Base-by-base conservation (phyloP, 2,113 vertebrate genomes). In the Anser brachyrhynchus region DNA sequence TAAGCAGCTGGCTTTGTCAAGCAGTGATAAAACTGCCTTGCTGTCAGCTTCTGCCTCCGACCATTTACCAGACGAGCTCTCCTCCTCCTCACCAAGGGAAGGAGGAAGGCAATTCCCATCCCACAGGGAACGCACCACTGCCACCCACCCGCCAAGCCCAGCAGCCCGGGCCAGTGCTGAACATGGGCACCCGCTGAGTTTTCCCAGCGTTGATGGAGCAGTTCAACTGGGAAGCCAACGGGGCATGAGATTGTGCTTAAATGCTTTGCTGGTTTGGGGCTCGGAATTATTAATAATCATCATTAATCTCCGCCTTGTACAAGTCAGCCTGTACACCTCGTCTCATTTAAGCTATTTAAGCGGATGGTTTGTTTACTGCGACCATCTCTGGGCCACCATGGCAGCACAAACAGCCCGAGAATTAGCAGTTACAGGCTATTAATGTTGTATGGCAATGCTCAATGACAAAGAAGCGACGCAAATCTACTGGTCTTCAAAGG, bases 51-150 rank as follows among this genome's bases (percentile, higher is more conserved):
- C 82, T 69, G n/a, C 35, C 28, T 13, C 22, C 71, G 76, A 90
- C 79, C 7, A 21, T 78, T 72, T 35, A 41, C 44, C 3, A 79
- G 33, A 44, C 10, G 61, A 87, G 61, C 35, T 46, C 21, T 54
- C 33, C 33, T 31, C 21, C 66, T 77, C 54, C 39, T 91, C 82
- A 22, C 35, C 54, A 9, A 61, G 62, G 0, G 0, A 13, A 21
- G 44, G 35, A 83, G 6, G 80, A 77, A 22, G 22, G 6, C 15
- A 37, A 13, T 4, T 13, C 17, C 33, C 51, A 29, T 35, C 35
- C 79, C 2, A 0, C 2, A 16, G 49, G 20, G 43, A 57, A 65
- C 25, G 6, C 43, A 21, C 35, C 0, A 0, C 54, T 61, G 43
- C 22, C 31, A 28, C n/a, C 61, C 89, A 5, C 55, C 49, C 11